Base-by-base conservation (phyloP, 2,888 invertebrate species). In the Stramonita haemastoma region DNA sequence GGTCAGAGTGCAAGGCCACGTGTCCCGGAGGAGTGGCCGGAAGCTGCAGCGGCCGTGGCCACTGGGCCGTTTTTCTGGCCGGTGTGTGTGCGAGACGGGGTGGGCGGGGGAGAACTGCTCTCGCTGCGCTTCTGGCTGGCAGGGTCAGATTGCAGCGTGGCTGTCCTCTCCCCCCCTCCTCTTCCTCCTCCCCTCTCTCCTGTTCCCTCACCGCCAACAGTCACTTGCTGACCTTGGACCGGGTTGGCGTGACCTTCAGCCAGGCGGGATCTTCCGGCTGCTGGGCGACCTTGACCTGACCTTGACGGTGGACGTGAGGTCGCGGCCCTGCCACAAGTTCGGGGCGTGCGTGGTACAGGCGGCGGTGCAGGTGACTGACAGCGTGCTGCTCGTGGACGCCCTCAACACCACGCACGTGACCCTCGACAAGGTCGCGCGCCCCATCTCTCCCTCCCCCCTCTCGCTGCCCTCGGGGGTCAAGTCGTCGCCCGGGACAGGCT, bases 21-120 rank as follows among this genome's bases (percentile, higher is more conserved):
- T 94, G 94, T 84, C 93, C 92, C 36, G 93, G 93, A 34, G 94
- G 93, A 32, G 81, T 89, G 17, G 34, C 73, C n/a, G 92, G 90
- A 57, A 86, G 92, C 4, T 94, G 94, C 87, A 90, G 88, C 77
- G 88, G 90, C 22, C 91, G 92, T 87, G 94, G 94, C 2, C 22
- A 56, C 15, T 94, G 94, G 83, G 90, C 29, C 87, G 86, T 11
- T 15, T 32, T 2, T 91, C 92, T 0, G 94, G 94, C 29, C 34
- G 32, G 4, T 94, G 94, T 89, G 70, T 83, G 15, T 94, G 94
- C 86, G 87, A 88, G 15, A 79, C 73, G 0, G 93, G 93, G 84
- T 92, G 91, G 90, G 87, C 86, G 0, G 93, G 93, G n/a, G 34
- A 57, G 13, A 85, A 90, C 32, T 94, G 94, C 87, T 90, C 90